These are phyloP conservation scores for Dione vanillae DNA, from an alignment of 2,888 invertebrate species.

Conservation along the genomic window DNA sequence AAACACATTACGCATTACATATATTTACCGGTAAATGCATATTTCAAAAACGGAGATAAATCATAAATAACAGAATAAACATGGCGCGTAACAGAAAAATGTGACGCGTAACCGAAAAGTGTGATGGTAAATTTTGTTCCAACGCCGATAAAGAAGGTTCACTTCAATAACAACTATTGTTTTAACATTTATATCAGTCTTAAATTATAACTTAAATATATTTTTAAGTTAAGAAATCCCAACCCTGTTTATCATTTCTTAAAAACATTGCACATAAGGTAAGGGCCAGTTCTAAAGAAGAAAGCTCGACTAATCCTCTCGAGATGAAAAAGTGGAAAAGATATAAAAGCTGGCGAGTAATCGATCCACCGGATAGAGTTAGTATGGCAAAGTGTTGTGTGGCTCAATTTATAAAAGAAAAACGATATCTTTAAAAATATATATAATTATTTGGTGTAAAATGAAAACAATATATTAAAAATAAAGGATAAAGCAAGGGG, in stretches of 20 bases:
- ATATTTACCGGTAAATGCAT: too few relatives aligned
- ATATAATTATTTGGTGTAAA: not conserved
- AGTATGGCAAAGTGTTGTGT: slow-evolving; percentile 60
- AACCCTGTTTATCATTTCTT: not conserved
- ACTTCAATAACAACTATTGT: too few relatives aligned
- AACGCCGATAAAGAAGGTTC: too few relatives aligned
- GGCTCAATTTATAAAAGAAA: not conserved
- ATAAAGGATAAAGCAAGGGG: too few relatives aligned
- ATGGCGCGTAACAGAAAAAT: too few relatives aligned
- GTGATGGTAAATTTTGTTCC: too few relatives aligned
- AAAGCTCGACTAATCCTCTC: slow-evolving; percentile 73
- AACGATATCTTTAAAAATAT: not conserved
- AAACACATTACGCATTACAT: too few relatives aligned
- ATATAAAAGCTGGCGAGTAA: slow-evolving; percentile 67
- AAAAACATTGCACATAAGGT: slow-evolving; percentile 63
- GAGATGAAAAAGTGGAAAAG: slow-evolving; percentile 79
- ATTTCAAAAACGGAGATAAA: too few relatives aligned
- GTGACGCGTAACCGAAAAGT: too few relatives aligned
- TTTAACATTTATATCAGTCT: too few relatives aligned
- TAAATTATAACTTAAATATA: not conserved
- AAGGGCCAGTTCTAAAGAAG: slow-evolving; percentile 56
- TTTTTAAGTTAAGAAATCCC: not conserved
- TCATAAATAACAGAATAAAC: too few relatives aligned
- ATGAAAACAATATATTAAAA: not conserved
- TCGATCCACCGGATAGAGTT: slow-evolving; percentile 67